phyloP scores from a whole-genome alignment of 2,888 invertebrate species.

The Pasiphila rectangulata region DNA sequence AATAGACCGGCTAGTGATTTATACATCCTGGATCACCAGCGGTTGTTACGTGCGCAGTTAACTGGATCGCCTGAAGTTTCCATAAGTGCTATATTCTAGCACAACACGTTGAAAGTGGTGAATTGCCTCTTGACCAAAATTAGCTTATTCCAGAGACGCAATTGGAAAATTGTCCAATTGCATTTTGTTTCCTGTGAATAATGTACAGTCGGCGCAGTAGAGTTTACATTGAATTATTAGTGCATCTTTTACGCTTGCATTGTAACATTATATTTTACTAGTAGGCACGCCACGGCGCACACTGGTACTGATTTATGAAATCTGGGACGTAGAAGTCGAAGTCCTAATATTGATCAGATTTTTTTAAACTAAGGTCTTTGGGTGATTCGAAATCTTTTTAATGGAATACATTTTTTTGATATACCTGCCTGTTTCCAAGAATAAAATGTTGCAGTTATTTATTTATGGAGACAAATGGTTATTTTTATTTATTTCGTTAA shows the following conservation, averaged over 20 bases:
- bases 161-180: slow-evolving; percentile 79
- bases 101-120: slow-evolving; percentile 43
- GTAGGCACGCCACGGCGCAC: too few species aligned
- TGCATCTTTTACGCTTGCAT: neutral
- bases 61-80: slow-evolving; percentile 35
- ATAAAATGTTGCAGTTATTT: too few species aligned
- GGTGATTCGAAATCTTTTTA: too few species aligned
- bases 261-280: too few species aligned
- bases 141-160: slow-evolving; percentile 60
- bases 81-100: slow-evolving; percentile 35
- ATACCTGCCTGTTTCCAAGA: too few species aligned
- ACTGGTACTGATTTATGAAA: too few species aligned
- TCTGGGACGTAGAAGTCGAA: too few species aligned
- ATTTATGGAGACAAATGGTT: too few species aligned
- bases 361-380: too few species aligned
- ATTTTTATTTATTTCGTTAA: too few species aligned
- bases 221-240: neutral
- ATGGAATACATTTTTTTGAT: too few species aligned
- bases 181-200: slow-evolving; percentile 68
- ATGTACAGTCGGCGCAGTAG: slow-evolving; percentile 48
- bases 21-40: slow-evolving; percentile 32
- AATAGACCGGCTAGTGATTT: slow-evolving; percentile 31
- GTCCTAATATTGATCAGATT: too few species aligned
- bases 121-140: slow-evolving; percentile 63
- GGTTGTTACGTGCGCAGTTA: slow-evolving; percentile 29